Evolutionary conservation across 2,888 invertebrate species (phyloP).

Genomic region (Hydrotaea diabolus): DNA sequence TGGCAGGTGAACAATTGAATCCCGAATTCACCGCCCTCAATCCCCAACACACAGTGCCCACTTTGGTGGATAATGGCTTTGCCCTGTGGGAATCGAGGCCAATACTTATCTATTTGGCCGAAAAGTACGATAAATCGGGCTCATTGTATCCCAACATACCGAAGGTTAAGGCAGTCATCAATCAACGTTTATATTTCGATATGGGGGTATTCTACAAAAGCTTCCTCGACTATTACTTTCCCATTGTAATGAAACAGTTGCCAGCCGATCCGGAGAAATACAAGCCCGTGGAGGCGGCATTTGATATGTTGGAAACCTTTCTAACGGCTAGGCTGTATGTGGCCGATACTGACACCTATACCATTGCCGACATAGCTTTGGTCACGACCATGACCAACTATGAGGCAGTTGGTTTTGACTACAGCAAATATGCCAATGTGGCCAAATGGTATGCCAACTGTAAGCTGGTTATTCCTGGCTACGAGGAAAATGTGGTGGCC

Average conservation of each 20-base stretch:
- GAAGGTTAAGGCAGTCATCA: constrained; percentile 87
- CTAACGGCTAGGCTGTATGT: constrained; percentile 86
- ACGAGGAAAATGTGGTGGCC: constrained; percentile 83
- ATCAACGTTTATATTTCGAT: constrained; percentile 90
- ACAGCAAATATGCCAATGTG: constrained; percentile 86
- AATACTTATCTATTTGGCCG: constrained; percentile 89
- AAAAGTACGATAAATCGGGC: constrained; percentile 89
- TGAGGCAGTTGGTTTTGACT: constrained; percentile 85
- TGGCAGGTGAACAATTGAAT: constrained; percentile 84
- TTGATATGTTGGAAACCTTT: constrained; percentile 86
- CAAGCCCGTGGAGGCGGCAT: constrained; percentile 85
- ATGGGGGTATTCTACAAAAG: constrained; percentile 86
- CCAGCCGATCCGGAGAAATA: constrained; percentile 85
- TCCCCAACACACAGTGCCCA: constrained; percentile 92
- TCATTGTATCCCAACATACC: constrained; percentile 88
- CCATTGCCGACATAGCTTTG: constrained; percentile 89
- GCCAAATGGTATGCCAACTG: constrained; percentile 84
- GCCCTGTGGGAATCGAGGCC: constrained; percentile 91
- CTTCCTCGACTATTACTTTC: constrained; percentile 86
- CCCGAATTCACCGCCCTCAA: constrained; percentile 88
- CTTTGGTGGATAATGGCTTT: constrained; percentile 90
- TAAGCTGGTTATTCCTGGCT: constrained; percentile 83
- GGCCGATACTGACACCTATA: constrained; percentile 85
- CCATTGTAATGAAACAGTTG: constrained; percentile 83
- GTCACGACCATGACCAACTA: constrained; percentile 86